Evolutionary conservation across 2,113 vertebrate species (phyloP).

Genomic region (Chauna torquata): DNA sequence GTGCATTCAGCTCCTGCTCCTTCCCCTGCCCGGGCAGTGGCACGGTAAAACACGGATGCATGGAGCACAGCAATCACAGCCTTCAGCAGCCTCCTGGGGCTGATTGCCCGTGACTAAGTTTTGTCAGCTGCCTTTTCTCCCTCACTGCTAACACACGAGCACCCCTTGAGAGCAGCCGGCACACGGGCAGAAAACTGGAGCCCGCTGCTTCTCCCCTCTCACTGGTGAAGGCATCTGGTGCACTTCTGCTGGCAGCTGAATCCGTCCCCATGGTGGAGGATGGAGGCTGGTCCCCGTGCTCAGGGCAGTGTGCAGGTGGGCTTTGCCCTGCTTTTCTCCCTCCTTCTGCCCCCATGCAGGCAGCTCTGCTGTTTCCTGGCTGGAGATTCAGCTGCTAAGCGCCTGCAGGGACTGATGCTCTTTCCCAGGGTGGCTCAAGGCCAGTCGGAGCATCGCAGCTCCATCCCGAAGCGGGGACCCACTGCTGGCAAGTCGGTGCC

Average conservation of each 20-base stretch:
- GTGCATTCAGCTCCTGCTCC: not conserved
- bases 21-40: not conserved
- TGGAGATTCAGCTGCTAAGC: not conserved
- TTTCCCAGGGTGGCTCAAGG: constrained; percentile 9
- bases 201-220: not conserved
- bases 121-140: not conserved
- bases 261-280: rapidly evolving
- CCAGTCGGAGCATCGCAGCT: not conserved
- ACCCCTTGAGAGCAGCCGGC: not conserved
- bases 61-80: not conserved
- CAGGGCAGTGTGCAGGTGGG: not conserved
- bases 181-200: not conserved
- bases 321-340: not conserved
- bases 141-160: not conserved
- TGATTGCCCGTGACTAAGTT: not conserved
- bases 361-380: not conserved
- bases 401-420: not conserved
- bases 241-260: not conserved
- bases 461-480: not conserved
- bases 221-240: not conserved
- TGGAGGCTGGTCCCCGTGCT: not conserved
- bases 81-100: not conserved
- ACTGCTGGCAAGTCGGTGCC: not conserved
- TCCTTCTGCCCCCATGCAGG: rapidly evolving
- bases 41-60: not conserved